Conservation (phyloP, 2,113 vertebrate species). For the Pituophis catenifer region DNA sequence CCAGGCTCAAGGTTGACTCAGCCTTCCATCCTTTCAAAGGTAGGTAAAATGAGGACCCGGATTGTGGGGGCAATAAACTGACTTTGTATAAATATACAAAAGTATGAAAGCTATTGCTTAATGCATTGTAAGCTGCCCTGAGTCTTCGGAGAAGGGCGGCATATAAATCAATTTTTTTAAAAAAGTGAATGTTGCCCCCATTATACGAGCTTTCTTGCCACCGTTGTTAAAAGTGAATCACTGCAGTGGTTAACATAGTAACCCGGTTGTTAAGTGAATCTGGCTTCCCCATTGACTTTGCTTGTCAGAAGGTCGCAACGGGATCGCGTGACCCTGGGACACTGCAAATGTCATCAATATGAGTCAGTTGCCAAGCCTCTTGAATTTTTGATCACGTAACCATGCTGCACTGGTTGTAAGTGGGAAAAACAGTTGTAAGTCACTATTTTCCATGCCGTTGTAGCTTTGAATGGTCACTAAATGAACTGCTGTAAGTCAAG, state of each 20-base stretch:
- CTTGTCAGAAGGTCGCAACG: background rate
- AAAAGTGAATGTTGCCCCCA: background rate
- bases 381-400: background rate
- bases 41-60: no score
- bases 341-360: background rate
- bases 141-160: no score
- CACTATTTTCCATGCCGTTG: background rate
- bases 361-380: background rate
- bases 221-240: background rate
- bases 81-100: no score
- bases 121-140: no score
- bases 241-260: background rate
- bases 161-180: no score
- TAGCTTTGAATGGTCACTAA: background rate
- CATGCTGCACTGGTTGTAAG: background rate
- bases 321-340: background rate
- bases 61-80: no score
- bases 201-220: background rate
- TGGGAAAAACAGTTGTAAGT: background rate
- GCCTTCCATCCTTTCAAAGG: no score
- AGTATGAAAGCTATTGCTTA: no score
- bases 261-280: background rate
- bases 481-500: background rate
- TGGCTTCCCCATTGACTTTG: background rate
- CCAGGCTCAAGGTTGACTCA: no score